Base-by-base conservation (phyloP, 2,113 vertebrate genomes). In the Cheilinus undulatus region DNA sequence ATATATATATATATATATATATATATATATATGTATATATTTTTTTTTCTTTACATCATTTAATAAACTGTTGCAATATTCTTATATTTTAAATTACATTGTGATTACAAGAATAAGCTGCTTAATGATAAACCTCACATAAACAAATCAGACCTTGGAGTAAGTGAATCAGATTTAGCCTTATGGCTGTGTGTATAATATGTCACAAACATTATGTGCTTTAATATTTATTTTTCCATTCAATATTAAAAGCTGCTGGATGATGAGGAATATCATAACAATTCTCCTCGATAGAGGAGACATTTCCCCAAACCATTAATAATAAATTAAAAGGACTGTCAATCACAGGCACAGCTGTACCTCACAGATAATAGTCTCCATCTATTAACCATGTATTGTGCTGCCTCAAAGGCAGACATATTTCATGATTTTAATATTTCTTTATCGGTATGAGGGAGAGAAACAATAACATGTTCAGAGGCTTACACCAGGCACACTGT, bases 301-400 rank as follows among this genome's bases (percentile, higher is more conserved):
- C 23, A 75, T 88, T 84, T 90, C 81, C 80, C 80, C 13, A 71
- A 86, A 74, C 38, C 68, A 88, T 92, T 73, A 86, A 89, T 85
- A 86, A 91, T 89, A 82, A 83, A 92, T 83, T 66, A 88, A 80
- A 61, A 86, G 52, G 43, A 3, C 80, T 88, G 86, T 90, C 86
- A 86, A 80, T 87, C 83, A 90, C 51, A 4, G 42, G 58, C 77
- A 67, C 83, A 79, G 69, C 76, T 90, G 81, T 86, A 85, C 72
- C 59, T 84, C 53, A 53, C 45, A 62, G 82, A 88, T 86, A 75
- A 76, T 74, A 52, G 46, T 73, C 51, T 65, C 53, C 58, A 67
- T 71, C 75, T 83, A 78, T 83, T 81, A 80, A 86, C 58, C 61
- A 71, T 66, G 76, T 76, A 80, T 66, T 68, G 24, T 70, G 66